These are phyloP conservation scores for Merops nubicus DNA, from an alignment of 2,113 vertebrate genomes.

Conservation along the genomic window DNA sequence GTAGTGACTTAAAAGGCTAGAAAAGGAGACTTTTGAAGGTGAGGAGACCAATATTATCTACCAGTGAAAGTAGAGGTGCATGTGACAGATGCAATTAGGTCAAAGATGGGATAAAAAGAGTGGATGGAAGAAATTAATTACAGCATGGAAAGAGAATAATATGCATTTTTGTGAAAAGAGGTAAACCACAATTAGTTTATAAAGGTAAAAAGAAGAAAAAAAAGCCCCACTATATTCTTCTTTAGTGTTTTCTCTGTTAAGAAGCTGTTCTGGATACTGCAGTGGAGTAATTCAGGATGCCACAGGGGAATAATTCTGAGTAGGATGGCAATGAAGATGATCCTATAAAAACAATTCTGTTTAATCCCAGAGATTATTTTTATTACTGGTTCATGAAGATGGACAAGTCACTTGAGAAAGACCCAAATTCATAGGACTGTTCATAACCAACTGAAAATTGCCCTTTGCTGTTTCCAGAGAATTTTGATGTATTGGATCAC, in stretches of 20 bases:
- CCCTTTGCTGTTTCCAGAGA: background rate
- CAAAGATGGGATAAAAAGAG: background rate
- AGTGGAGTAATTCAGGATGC: background rate
- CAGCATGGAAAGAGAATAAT: background rate
- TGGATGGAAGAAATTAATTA: background rate
- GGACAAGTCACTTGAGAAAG: background rate
- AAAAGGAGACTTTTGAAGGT: background rate
- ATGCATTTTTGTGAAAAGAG: background rate
- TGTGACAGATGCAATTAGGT: background rate
- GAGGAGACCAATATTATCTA: background rate
- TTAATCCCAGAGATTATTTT: background rate
- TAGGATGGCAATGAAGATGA: background rate
- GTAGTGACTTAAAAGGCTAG: background rate
- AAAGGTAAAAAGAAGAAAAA: background rate
- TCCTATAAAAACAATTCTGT: background rate
- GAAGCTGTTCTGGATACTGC: background rate
- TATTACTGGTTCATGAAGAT: background rate
- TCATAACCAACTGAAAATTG: background rate
- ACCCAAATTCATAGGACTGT: background rate
- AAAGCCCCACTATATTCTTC: rapidly evolving
- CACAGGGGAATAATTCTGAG: background rate
- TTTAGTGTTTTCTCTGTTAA: background rate
- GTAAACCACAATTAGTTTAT: background rate
- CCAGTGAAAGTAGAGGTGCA: background rate
- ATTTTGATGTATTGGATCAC: background rate